Percentiles rank a stretch among this genome's conserved stretches.
phyloP scores from a whole-genome alignment of 1,140 invertebrate genomes.

The Aphelinus atriplicis region DNA sequence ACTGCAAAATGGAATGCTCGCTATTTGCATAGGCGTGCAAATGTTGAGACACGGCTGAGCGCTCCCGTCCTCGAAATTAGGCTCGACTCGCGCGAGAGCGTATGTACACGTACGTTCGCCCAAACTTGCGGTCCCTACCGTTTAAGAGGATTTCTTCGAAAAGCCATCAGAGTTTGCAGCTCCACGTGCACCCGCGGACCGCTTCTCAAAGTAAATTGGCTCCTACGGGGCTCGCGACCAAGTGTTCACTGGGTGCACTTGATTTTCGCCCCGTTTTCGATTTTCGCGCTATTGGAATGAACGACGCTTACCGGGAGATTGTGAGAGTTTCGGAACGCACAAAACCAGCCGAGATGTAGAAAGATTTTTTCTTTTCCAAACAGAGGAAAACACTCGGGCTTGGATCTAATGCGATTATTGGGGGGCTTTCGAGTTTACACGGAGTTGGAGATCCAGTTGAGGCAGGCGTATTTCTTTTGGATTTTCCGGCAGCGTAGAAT shows the following conservation, averaged over 20 bases:
- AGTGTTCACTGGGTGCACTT: neutral
- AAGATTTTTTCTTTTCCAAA: no score
- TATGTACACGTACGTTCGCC: slow-evolving; percentile 31
- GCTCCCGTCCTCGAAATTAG: neutral
- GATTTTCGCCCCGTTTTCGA: no score
- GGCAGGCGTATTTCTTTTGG: no score
- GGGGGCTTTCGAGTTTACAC: no score
- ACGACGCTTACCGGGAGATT: no score
- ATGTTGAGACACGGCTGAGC: neutral
- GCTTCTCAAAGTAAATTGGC: slow-evolving; percentile 27
- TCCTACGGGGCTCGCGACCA: neutral
- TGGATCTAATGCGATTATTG: no score
- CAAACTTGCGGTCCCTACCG: slow-evolving; percentile 18
- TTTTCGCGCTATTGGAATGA: no score
- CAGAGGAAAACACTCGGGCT: no score
- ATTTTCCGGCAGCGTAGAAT: no score
- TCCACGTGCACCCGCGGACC: neutral
- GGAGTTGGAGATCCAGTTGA: no score
- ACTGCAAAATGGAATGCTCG: slow-evolving; percentile 19
- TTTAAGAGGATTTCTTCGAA: slow-evolving; percentile 33
- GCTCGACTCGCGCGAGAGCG: slow-evolving; percentile 11
- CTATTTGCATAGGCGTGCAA: slow-evolving; percentile 15
- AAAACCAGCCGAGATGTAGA: no score
- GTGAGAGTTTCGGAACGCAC: no score
- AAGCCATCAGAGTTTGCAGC: slow-evolving; percentile 30